phyloP scores from a whole-genome alignment of 2,888 invertebrate genomes.

The Halocaridina rubra region DNA sequence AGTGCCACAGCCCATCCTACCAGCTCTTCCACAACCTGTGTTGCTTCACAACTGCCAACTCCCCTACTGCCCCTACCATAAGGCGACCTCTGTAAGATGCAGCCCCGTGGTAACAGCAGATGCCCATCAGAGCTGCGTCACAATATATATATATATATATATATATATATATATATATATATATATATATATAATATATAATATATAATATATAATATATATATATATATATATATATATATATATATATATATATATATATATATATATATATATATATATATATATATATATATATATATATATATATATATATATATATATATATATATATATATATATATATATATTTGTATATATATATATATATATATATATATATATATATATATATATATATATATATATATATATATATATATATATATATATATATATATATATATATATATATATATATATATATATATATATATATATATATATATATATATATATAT shows the following conservation, averaged over 20 bases:
- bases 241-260: neutral
- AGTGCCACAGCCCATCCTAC: too few species aligned
- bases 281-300: neutral
- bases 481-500: neutral
- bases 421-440: neutral
- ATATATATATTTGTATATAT: too few species aligned
- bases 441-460: neutral
- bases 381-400: neutral
- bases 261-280: neutral
- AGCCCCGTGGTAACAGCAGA: too few species aligned
- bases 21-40: too few species aligned
- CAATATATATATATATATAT: neutral
- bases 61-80: neutral
- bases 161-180: neutral
- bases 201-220: neutral
- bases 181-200: neutral
- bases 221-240: neutral
- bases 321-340: neutral
- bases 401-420: too few species aligned
- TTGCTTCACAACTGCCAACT: too few species aligned
- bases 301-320: neutral
- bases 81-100: too few species aligned
- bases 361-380: slow-evolving; percentile 1
- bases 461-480: neutral
- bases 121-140: too few species aligned